Evolutionary conservation across 35 echinoderm and acorn worm species (phyloP).

Genomic region (Lytechinus variegatus): DNA sequence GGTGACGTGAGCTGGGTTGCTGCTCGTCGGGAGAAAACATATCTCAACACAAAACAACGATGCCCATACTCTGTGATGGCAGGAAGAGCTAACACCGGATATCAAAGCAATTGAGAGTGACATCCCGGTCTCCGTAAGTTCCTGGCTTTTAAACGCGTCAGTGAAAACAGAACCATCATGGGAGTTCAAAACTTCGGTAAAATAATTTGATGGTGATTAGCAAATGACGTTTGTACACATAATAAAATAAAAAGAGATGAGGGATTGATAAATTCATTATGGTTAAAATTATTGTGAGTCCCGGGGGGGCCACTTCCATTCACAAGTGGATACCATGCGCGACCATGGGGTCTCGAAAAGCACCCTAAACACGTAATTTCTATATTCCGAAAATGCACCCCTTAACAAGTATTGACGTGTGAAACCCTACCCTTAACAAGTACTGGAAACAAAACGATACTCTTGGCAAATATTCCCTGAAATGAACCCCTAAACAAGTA

Average conservation of each 20-base stretch:
- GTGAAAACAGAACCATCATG: not conserved
- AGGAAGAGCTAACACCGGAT: constrained; percentile 1
- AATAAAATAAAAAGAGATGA: not conserved
- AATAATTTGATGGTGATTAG: not conserved
- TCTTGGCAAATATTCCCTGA: too few species aligned
- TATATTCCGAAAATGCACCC: too few species aligned
- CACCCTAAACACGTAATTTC: too few species aligned
- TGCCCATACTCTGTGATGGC: not conserved
- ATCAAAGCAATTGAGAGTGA: constrained; percentile 35
- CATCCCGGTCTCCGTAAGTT: constrained; percentile 19
- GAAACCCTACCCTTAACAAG: too few species aligned
- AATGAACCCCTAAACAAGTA: too few species aligned
- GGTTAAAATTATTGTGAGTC: not conserved
- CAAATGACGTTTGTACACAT: not conserved
- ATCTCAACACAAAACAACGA: not conserved
- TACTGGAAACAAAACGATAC: too few species aligned
- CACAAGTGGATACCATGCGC: too few species aligned
- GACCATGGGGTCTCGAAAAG: too few species aligned
- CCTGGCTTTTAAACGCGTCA: not conserved
- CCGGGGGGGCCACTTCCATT: too few species aligned
- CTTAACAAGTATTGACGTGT: too few species aligned
- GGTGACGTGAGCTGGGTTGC: not conserved
- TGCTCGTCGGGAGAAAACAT: not conserved
- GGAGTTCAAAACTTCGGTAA: not conserved
- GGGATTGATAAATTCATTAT: not conserved